Evolutionary conservation across 2,888 invertebrate species (phyloP).

Genomic region (Antheraea yamamai): DNA sequence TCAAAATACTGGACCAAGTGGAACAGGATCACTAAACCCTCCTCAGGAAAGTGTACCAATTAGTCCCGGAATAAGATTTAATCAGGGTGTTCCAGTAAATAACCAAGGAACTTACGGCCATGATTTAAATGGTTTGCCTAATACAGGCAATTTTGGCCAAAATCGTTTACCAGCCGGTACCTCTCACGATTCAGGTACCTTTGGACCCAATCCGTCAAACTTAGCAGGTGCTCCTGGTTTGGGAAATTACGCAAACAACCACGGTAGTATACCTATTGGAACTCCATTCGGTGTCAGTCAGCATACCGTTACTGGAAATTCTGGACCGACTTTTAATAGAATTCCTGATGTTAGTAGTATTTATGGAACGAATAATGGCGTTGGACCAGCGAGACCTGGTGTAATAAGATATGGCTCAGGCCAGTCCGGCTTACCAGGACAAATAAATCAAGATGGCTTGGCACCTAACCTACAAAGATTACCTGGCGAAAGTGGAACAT

Average conservation of each 20-base stretch:
- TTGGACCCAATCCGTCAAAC: slow-evolving; percentile 5
- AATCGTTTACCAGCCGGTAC: slow-evolving; percentile 7
- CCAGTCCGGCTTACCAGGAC: not conserved
- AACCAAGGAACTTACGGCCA: not conserved
- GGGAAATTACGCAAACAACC: not conserved
- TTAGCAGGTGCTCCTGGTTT: not conserved
- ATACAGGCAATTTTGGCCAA: not conserved
- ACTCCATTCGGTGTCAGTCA: slow-evolving; percentile 2
- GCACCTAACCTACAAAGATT: slow-evolving; percentile 24
- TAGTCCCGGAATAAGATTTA: not conserved
- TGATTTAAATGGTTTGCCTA: not conserved
- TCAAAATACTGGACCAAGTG: slow-evolving; percentile 14
- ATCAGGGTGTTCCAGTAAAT: not conserved
- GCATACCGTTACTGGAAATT: slow-evolving; percentile 1
- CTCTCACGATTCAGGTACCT: not conserved
- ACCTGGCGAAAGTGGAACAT: slow-evolving; percentile 27
- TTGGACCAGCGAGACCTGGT: slow-evolving; percentile 2
- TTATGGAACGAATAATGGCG: slow-evolving; percentile 30
- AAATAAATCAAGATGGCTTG: not conserved
- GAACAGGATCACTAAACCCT: slow-evolving; percentile 1
- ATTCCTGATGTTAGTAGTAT: slow-evolving; percentile 25
- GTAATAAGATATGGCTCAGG: not conserved
- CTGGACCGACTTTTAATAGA: not conserved
- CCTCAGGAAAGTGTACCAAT: not conserved
- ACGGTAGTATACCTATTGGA: not conserved